phyloP scores from a whole-genome alignment of 2,797 vertebrate species.

The Eulemur albifrons region DNA sequence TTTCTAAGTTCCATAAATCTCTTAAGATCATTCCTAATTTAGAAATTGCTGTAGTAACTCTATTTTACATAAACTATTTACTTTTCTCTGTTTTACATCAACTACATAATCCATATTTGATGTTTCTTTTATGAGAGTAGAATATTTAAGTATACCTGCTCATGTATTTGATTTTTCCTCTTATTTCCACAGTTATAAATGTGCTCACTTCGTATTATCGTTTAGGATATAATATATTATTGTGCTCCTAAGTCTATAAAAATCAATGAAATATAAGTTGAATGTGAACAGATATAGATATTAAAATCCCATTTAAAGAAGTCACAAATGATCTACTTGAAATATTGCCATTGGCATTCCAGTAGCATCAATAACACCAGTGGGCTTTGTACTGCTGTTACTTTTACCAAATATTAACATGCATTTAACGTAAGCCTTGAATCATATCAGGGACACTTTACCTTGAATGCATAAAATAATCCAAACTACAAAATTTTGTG shows the following conservation, averaged over 20 bases:
- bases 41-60: constrained; percentile 34
- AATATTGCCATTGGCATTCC: not conserved
- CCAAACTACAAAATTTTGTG: not conserved
- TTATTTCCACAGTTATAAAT: constrained; percentile 40
- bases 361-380: not conserved
- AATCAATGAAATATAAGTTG: constrained; percentile 47
- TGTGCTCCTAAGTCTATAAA: constrained; percentile 51
- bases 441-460: not conserved
- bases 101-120: constrained; percentile 63
- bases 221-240: constrained; percentile 9
- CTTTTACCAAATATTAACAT: constrained; percentile 19
- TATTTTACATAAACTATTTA: constrained; percentile 34
- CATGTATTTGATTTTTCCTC: not conserved
- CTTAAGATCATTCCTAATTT: constrained; percentile 44
- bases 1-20: constrained; percentile 57
- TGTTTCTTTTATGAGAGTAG: constrained; percentile 38
- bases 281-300: constrained; percentile 47
- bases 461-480: not conserved
- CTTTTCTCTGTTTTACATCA: not conserved
- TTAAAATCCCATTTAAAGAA: constrained; percentile 22
- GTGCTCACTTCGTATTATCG: constrained; percentile 45
- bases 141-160: constrained; percentile 20
- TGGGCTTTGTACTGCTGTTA: not conserved
- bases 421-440: not conserved
- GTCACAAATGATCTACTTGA: constrained; percentile 44